Percentiles rank a stretch among this genome's conserved stretches.
phyloP scores from a whole-genome alignment of 2,888 invertebrate species.

The Acleris literana region DNA sequence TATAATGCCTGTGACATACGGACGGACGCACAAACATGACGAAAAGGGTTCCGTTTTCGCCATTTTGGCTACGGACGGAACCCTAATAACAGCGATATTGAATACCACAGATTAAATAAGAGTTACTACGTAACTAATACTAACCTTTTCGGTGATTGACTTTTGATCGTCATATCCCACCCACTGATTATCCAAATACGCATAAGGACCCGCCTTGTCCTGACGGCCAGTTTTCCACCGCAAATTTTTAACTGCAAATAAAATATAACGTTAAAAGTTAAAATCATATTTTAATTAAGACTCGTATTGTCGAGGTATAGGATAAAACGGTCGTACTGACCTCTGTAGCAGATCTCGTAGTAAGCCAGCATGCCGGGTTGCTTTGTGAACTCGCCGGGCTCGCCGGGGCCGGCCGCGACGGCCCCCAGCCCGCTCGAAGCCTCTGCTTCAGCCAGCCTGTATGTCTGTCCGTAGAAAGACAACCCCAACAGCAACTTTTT shows the following conservation, averaged over 20 bases:
- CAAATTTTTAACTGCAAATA: conserved; percentile 82
- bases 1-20: too few relatives aligned
- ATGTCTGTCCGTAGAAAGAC: conserved; percentile 95
- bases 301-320: too few relatives aligned
- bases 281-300: neutral
- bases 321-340: conserved; percentile 47
- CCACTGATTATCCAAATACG: conserved; percentile 92
- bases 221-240: conserved; percentile 87
- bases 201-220: conserved; percentile 88
- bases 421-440: conserved; percentile 82
- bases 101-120: too few relatives aligned
- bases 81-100: too few relatives aligned
- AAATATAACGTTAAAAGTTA: conserved; percentile 1
- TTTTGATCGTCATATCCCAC: conserved; percentile 93
- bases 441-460: conserved; percentile 82
- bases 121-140: too few relatives aligned
- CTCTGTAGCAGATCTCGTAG: conserved; percentile 91
- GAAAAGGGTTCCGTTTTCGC: too few relatives aligned
- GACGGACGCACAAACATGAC: too few relatives aligned
- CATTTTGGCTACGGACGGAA: too few relatives aligned
- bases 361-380: conserved; percentile 95
- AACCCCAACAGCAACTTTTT: conserved; percentile 91
- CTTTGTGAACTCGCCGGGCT: conserved; percentile 90
- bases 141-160: conserved; percentile 88
- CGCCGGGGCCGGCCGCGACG: conserved; percentile 88